Evolutionary conservation across 2,888 invertebrate species (phyloP).

Genomic region (Chirona hameri): DNA sequence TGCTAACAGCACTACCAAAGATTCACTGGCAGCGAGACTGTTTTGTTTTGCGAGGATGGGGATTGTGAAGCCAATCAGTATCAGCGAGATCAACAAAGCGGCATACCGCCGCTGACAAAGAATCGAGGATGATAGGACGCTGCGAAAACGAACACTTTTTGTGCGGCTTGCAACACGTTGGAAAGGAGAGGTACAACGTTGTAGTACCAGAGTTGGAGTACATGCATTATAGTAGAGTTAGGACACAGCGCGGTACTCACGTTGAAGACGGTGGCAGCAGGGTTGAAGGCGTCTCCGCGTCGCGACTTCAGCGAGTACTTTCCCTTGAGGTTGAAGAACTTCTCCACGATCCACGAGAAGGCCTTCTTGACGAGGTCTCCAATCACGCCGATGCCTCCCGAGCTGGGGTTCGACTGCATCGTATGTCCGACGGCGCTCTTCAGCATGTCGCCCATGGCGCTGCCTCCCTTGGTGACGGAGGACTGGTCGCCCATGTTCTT

Average conservation of each 20-base stretch:
- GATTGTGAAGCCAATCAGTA: too few species aligned
- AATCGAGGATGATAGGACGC: too few species aligned
- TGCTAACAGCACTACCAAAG: too few species aligned
- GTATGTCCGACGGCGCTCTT: constrained; percentile 23
- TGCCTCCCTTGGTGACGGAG: neutral
- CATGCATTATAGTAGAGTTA: too few species aligned
- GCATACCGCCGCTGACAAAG: too few species aligned
- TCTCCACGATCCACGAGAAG: constrained; percentile 25
- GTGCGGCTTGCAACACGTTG: too few species aligned
- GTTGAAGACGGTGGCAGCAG: constrained; percentile 25
- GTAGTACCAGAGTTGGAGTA: too few species aligned
- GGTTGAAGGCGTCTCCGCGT: constrained; percentile 22
- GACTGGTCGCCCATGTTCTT: constrained; percentile 6
- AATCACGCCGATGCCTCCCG: constrained; percentile 13
- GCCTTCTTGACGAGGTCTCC: constrained; percentile 22
- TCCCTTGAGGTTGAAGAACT: constrained; percentile 26
- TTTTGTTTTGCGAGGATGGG: too few species aligned
- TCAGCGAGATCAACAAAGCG: too few species aligned
- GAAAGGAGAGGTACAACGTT: too few species aligned
- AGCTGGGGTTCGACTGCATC: neutral
- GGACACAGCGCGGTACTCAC: neutral
- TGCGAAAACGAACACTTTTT: too few species aligned
- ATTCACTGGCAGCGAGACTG: too few species aligned
- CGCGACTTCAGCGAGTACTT: constrained; percentile 28
- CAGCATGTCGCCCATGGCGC: constrained; percentile 22